A percentile compares a stretch with the other conserved stretches of the same genome.
These are phyloP conservation scores for Thera britannica DNA, from an alignment of 2,888 invertebrate genomes.

Conservation along the genomic window DNA sequence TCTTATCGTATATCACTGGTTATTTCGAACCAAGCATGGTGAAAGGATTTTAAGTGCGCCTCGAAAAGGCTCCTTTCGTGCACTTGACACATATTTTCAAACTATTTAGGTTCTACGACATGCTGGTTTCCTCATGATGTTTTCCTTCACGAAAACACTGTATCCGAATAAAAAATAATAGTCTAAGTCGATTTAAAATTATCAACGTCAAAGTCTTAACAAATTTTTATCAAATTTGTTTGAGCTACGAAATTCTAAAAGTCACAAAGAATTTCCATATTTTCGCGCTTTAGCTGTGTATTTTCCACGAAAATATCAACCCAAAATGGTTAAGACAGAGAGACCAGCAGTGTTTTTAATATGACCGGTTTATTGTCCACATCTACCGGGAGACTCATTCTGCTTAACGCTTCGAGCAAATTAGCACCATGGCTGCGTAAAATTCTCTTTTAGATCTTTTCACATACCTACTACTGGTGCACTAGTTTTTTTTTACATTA, in stretches of 20 bases:
- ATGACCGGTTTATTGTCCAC: conserved; percentile 43
- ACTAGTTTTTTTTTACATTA: too few relatives aligned
- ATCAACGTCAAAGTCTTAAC: neutral
- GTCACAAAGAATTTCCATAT: neutral
- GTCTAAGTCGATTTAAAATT: too few relatives aligned
- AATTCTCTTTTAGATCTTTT: conserved; percentile 42
- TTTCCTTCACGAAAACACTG: too few relatives aligned
- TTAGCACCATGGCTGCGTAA: conserved; percentile 42
- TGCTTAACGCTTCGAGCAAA: conserved; percentile 45
- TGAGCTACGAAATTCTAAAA: neutral
- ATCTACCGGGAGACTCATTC: conserved; percentile 38
- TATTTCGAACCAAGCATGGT: too few relatives aligned
- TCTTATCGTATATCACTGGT: too few relatives aligned
- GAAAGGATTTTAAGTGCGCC: too few relatives aligned
- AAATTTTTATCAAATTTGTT: neutral
- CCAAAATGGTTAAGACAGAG: neutral
- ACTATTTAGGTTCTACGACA: too few relatives aligned
- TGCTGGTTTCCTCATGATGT: too few relatives aligned
- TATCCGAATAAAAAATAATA: too few relatives aligned
- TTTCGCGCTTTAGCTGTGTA: neutral
- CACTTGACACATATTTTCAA: too few relatives aligned
- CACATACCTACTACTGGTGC: neutral
- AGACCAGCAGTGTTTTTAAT: conserved; percentile 43
- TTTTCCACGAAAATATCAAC: conserved; percentile 12
- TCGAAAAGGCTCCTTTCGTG: too few relatives aligned